phyloP scores from a whole-genome alignment of 2,797 vertebrate genomes.

The Microctenopoma stevenorrisi region DNA sequence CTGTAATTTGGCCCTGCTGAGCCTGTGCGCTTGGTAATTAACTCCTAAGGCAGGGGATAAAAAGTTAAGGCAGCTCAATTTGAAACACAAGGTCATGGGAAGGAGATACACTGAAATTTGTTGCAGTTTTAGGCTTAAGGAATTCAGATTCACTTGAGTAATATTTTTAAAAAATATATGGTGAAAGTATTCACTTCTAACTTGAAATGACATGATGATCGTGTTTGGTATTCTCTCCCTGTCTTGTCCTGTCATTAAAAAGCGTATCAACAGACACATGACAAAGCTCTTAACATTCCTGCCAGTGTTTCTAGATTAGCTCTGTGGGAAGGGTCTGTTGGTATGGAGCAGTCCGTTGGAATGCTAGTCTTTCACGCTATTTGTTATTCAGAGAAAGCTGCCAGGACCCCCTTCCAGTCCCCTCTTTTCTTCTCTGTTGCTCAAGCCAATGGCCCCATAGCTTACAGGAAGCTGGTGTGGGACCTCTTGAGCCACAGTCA shows the following conservation, averaged over 20 bases:
- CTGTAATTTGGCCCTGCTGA: constrained; percentile 42
- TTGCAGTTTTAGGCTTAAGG: constrained; percentile 1
- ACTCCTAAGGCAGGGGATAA: constrained; percentile 54
- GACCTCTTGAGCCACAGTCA: constrained; percentile 48
- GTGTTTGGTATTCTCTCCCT: background rate
- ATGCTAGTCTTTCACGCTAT: constrained; percentile 76
- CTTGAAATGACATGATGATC: background rate
- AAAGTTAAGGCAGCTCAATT: constrained; percentile 38
- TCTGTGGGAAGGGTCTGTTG: constrained; percentile 57
- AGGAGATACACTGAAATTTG: constrained; percentile 19
- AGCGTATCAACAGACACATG: constrained; percentile 44
- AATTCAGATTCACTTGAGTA: constrained; percentile 4
- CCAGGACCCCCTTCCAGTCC: constrained; percentile 9
- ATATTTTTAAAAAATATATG: constrained; percentile 3
- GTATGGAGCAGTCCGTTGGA: constrained; percentile 74
- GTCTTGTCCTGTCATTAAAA: constrained; percentile 23
- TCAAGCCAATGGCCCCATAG: constrained; percentile 33
- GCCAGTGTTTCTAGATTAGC: constrained; percentile 60
- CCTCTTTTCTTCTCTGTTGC: constrained; percentile 41
- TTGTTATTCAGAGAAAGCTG: constrained; percentile 63
- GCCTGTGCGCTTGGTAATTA: constrained; percentile 63
- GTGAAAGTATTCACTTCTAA: background rate
- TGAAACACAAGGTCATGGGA: constrained; percentile 51
- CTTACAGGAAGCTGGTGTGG: constrained; percentile 54
- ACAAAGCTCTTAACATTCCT: constrained; percentile 60